These are phyloP conservation scores for Chirona hameri DNA, from an alignment of 2,888 invertebrate species.

Conservation along the genomic window DNA sequence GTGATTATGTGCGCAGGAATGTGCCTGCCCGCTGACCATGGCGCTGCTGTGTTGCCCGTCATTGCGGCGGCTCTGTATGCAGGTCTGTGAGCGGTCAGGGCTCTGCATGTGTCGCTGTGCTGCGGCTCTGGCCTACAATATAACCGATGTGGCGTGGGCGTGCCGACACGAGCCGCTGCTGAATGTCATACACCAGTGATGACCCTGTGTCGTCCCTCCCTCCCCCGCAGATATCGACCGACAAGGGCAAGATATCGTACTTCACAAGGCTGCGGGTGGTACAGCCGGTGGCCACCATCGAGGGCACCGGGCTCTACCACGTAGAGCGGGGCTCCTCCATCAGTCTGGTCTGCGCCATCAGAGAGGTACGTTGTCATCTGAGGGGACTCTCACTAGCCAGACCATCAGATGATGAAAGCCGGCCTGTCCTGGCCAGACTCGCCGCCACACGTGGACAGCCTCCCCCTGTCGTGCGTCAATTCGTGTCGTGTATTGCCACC, in stretches of 20 bases:
- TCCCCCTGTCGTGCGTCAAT: background rate
- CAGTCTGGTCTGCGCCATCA: constrained; percentile 84
- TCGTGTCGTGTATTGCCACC: background rate
- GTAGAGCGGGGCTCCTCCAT: constrained; percentile 86
- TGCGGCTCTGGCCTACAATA: too few relatives aligned
- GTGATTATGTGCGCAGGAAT: too few relatives aligned
- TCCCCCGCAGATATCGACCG: constrained; percentile 71
- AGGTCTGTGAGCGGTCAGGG: too few relatives aligned
- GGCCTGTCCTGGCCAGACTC: background rate
- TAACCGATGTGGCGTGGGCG: too few relatives aligned
- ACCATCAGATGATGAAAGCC: background rate
- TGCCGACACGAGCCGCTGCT: too few relatives aligned
- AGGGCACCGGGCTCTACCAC: constrained; percentile 79
- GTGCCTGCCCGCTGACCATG: too few relatives aligned
- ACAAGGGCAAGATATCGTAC: constrained; percentile 76
- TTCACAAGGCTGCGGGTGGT: constrained; percentile 84
- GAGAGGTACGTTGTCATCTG: constrained; percentile 63
- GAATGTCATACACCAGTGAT: too few relatives aligned
- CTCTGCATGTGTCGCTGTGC: too few relatives aligned
- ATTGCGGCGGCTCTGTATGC: too few relatives aligned
- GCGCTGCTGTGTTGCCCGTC: too few relatives aligned
- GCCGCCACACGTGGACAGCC: background rate
- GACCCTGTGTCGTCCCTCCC: too few relatives aligned
- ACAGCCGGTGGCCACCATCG: constrained; percentile 83
- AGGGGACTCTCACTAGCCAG: too few relatives aligned